phyloP scores from a whole-genome alignment of 2,888 invertebrate species.

The Phymatocera aterrima region DNA sequence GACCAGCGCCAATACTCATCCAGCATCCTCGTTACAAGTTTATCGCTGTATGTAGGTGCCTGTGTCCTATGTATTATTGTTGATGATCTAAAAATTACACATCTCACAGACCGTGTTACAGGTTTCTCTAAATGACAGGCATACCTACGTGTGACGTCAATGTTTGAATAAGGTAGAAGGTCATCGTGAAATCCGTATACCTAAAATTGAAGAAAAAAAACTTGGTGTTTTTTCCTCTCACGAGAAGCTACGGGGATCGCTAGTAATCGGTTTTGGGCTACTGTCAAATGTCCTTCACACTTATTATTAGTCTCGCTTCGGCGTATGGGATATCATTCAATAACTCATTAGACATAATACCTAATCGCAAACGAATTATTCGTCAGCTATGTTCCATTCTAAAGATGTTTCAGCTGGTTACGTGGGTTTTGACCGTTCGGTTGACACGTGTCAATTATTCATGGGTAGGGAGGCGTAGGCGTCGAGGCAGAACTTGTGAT shows the following conservation, averaged over 20 bases:
- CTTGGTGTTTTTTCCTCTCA: neutral
- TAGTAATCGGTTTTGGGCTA: neutral
- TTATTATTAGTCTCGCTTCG: neutral
- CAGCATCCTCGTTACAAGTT: neutral
- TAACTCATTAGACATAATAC: neutral
- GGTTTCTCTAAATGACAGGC: neutral
- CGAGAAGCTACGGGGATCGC: too few species aligned
- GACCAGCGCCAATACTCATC: neutral
- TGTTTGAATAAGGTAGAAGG: constrained; percentile 8
- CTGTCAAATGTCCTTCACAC: constrained; percentile 13
- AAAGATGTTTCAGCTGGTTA: neutral
- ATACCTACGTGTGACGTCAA: neutral
- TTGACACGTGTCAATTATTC: neutral
- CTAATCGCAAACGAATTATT: neutral
- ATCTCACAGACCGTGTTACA: neutral
- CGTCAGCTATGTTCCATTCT: neutral
- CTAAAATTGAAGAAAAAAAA: constrained; percentile 3
- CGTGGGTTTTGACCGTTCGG: neutral
- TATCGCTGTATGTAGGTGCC: neutral
- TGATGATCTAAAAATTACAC: neutral
- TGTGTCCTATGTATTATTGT: neutral
- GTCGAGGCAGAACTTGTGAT: neutral
- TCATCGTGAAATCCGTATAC: neutral
- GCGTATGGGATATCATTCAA: neutral
- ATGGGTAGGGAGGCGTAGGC: neutral